phyloP scores from a whole-genome alignment of 2,888 invertebrate species.

The Leptinotarsa haldemani region DNA sequence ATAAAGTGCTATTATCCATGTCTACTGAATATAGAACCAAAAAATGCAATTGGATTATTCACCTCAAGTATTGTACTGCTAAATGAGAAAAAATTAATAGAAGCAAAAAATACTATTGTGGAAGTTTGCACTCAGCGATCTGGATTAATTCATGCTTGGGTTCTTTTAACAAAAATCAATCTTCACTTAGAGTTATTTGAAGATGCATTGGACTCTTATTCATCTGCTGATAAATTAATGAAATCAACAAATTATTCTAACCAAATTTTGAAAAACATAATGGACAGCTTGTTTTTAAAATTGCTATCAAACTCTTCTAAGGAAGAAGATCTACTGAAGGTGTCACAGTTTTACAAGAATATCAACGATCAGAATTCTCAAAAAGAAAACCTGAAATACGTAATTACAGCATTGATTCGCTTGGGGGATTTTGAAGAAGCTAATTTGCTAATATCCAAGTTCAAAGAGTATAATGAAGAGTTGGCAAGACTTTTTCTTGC shows the following conservation, averaged over 20 bases:
- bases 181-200: constrained; percentile 68
- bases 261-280: constrained; percentile 51
- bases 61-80: constrained; percentile 72
- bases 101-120: constrained; percentile 69
- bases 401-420: constrained; percentile 63
- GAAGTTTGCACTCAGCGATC: constrained; percentile 64
- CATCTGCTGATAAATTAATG: constrained; percentile 61
- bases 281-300: constrained; percentile 62
- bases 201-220: constrained; percentile 66
- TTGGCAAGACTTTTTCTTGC: constrained; percentile 67
- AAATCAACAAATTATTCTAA: constrained; percentile 57
- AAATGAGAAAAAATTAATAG: constrained; percentile 68
- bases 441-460: constrained; percentile 58
- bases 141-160: constrained; percentile 66
- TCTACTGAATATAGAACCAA: constrained; percentile 70
- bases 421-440: constrained; percentile 62
- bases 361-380: constrained; percentile 51
- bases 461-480: constrained; percentile 56
- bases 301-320: constrained; percentile 64
- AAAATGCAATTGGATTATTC: constrained; percentile 73
- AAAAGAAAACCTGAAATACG: constrained; percentile 43
- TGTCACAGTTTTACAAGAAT: constrained; percentile 59
- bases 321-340: constrained; percentile 67
- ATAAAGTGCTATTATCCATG: constrained; percentile 64
- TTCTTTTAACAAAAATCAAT: constrained; percentile 67